phyloP scores from a whole-genome alignment of 1,140 invertebrate genomes.

The Vanessa atalanta region DNA sequence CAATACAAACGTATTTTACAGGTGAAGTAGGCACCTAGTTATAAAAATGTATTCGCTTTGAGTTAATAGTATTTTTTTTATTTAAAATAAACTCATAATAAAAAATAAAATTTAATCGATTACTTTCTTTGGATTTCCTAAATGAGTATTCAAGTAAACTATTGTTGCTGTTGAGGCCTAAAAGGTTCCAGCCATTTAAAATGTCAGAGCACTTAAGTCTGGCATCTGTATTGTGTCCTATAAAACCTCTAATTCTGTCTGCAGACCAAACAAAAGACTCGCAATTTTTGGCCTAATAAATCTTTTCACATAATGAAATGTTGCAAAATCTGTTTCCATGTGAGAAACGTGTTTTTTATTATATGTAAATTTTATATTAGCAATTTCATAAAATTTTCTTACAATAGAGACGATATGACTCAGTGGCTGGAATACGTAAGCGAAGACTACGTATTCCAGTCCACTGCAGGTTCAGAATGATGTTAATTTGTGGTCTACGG shows the following conservation, averaged over 20 bases:
- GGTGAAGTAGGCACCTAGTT: too few relatives aligned
- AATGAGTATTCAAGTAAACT: conserved; percentile 15
- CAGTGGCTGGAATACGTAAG: too few relatives aligned
- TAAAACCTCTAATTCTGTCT: conserved; percentile 4
- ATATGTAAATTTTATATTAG: background rate
- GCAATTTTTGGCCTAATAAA: conserved; percentile 8
- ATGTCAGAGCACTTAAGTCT: conserved; percentile 18
- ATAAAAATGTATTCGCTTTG: too few relatives aligned
- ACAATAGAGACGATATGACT: too few relatives aligned
- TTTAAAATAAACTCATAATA: too few relatives aligned
- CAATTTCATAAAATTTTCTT: too few relatives aligned
- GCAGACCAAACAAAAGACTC: conserved; percentile 13
- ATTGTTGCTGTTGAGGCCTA: conserved; percentile 13
- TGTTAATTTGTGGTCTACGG: too few relatives aligned
- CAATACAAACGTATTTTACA: too few relatives aligned
- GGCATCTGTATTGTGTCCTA: conserved; percentile 21
- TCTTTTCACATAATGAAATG: background rate
- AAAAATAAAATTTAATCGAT: too few relatives aligned
- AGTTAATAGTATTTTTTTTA: too few relatives aligned
- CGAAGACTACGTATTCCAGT: too few relatives aligned
- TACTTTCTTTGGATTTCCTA: background rate
- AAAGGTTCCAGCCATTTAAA: conserved; percentile 20
- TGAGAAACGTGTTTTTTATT: background rate
- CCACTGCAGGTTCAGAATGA: too few relatives aligned
- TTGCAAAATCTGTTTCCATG: background rate